These are phyloP conservation scores for Upupa epops DNA, from an alignment of 2,113 vertebrate genomes.

Conservation along the genomic window DNA sequence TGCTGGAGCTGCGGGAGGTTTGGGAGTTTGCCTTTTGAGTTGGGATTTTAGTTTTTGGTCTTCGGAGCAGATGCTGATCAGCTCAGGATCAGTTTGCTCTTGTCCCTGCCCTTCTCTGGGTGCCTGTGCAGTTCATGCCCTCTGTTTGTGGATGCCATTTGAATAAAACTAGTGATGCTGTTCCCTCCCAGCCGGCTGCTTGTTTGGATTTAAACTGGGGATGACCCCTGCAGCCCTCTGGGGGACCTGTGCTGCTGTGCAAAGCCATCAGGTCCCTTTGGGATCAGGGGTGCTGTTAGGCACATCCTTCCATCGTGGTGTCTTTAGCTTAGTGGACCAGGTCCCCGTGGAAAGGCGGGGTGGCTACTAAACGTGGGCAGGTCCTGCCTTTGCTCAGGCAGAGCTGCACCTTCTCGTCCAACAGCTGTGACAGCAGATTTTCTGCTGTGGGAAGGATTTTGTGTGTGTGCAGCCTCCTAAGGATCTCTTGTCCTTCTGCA, in stretches of 20 bases:
- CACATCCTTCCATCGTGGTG: accelerated
- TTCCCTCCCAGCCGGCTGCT: not conserved
- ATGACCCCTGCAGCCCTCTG: not conserved
- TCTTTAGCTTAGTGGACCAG: not conserved
- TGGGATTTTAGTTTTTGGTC: not conserved
- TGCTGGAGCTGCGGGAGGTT: not conserved
- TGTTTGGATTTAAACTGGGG: not conserved
- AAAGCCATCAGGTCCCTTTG: not conserved
- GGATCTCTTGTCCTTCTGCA: not conserved
- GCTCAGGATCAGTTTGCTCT: not conserved
- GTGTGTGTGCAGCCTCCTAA: not conserved
- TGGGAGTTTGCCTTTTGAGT: not conserved
- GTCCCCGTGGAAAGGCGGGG: not conserved
- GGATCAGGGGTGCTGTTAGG: not conserved
- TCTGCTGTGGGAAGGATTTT: not conserved
- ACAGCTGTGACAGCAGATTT: not conserved
- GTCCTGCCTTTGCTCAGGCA: not conserved
- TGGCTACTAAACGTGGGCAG: not conserved
- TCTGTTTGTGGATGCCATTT: not conserved
- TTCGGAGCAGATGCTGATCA: not conserved
- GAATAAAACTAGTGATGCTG: not conserved
- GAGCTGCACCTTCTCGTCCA: not conserved
- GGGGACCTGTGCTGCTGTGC: not conserved
- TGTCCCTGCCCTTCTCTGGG: not conserved
- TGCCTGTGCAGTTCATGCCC: not conserved